Base-by-base conservation (phyloP, 1,140 invertebrate species). In the Cyclargus thomasi region DNA sequence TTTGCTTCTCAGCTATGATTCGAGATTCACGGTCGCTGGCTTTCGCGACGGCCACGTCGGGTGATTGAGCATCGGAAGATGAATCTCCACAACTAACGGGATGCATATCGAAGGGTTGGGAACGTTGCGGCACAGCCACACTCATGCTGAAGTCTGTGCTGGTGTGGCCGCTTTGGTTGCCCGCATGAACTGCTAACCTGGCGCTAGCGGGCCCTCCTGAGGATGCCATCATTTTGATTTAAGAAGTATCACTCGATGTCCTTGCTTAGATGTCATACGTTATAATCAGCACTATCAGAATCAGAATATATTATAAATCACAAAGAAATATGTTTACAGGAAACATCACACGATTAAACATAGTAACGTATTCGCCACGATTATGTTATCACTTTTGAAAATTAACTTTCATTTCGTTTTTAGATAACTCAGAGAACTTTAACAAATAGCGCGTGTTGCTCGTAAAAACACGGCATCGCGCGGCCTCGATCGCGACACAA, bases 1-100 rank as follows among this genome's bases (percentile, higher is more conserved):
- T 92, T 80, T 96, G 94, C 83, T 98, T 98, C 79, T 99, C 97
- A 7, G 96, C 96, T 78, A 94, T 92, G 81, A 97, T 97, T 55
- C 97, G 92, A 69, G 95, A 94, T 77, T 95, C 93, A 53, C 96
- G 92, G 70, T 95, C 95, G 68, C 88, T 90, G 8, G 86, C 86
- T 67, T 82, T 86, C 1, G 74, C 71, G 14, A 75, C 65, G 1
- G 80, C 75, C 72, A 86, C 70, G 62, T 87, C 88, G 39, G 83
- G 85, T 22, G 87, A 88, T 63, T 74, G 83, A 18, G 87, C 84
- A 62, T 90, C 84, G 6, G 83, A 88, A 7, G 84, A 88, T 20
- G 85, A 87, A 62, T 90, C 85, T 14, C 82, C 79, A 63, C 83
- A 82, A 62, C 71, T 80, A 6, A 71, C 68, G 65, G 71, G 63